Percentiles rank a stretch among this genome's conserved stretches.
Evolutionary conservation across 2,888 invertebrate species (phyloP).

Genomic region (Carcina quercana): DNA sequence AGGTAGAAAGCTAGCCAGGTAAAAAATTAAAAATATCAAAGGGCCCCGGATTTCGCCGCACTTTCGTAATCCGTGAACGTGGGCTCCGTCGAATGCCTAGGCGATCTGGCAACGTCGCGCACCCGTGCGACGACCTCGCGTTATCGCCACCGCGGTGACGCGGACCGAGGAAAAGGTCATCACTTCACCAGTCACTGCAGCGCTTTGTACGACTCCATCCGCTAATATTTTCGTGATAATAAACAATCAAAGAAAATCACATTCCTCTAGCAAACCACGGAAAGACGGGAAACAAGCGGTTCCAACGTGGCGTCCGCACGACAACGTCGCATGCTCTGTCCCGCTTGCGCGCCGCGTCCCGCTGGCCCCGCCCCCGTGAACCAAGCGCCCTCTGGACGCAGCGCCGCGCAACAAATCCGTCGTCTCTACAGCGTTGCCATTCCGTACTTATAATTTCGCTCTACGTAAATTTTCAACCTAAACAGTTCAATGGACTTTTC

Average conservation of each 20-base stretch:
- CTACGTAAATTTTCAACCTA: constrained; percentile 71
- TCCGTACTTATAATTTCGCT: constrained; percentile 75
- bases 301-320: constrained; percentile 22
- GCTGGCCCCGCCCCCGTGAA: constrained; percentile 61
- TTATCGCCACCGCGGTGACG: constrained; percentile 64
- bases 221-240: constrained; percentile 55
- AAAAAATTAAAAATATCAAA: constrained; percentile 40
- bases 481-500: constrained; percentile 75
- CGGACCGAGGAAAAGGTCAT: constrained; percentile 65
- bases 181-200: constrained; percentile 53
- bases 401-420: constrained; percentile 59
- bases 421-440: constrained; percentile 71
- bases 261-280: constrained; percentile 50
- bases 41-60: constrained; percentile 51
- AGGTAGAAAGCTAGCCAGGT: constrained; percentile 20
- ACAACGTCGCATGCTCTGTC: too few relatives aligned
- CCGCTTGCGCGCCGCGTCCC: constrained; percentile 49
- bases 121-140: constrained; percentile 65
- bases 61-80: constrained; percentile 53
- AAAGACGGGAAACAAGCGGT: constrained; percentile 41
- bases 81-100: constrained; percentile 38
- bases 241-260: constrained; percentile 60
- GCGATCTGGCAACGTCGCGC: constrained; percentile 64
- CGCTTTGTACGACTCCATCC: constrained; percentile 44
- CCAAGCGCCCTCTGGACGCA: constrained; percentile 45